phyloP scores from a whole-genome alignment of 2,888 invertebrate species.

The Phyllotreta striolata region DNA sequence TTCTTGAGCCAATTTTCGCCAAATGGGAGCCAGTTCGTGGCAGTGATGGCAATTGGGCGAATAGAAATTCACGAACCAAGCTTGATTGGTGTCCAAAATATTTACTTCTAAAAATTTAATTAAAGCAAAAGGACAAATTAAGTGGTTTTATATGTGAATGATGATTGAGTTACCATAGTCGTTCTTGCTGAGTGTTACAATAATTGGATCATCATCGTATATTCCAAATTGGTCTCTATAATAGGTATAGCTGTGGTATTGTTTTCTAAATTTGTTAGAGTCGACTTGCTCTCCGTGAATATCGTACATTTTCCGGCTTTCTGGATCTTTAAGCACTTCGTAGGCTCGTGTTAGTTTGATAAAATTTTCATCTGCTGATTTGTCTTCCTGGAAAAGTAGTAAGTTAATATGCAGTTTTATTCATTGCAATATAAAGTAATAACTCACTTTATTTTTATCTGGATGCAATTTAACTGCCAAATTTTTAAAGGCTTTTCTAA shows the following conservation, averaged over 20 bases:
- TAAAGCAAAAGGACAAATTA: conserved; percentile 1
- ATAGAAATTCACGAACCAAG: conserved; percentile 89
- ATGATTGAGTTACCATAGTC: conserved; percentile 72
- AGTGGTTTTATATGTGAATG: conserved; percentile 3
- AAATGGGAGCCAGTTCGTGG: conserved; percentile 81
- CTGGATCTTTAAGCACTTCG: conserved; percentile 85
- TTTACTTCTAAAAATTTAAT: conserved; percentile 59
- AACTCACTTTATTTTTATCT: conserved; percentile 69
- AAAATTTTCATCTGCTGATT: conserved; percentile 78
- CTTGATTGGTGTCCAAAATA: conserved; percentile 66
- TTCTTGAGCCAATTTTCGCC: conserved; percentile 80
- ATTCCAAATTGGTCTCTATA: conserved; percentile 84
- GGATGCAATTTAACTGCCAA: conserved; percentile 76
- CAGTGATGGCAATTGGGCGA: conserved; percentile 88
- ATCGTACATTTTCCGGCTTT: conserved; percentile 80
- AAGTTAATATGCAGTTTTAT: not conserved
- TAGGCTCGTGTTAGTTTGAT: conserved; percentile 83
- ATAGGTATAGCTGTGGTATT: conserved; percentile 82
- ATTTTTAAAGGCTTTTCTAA: conserved; percentile 76
- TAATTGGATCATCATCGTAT: conserved; percentile 84
- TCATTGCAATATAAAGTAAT: not conserved
- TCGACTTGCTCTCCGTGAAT: conserved; percentile 74
- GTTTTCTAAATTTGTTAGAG: conserved; percentile 65
- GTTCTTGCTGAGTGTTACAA: conserved; percentile 76
- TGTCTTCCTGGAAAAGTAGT: conserved; percentile 69